Base-by-base conservation (phyloP, 2,888 invertebrate species). In the Eupeodes luniger region DNA sequence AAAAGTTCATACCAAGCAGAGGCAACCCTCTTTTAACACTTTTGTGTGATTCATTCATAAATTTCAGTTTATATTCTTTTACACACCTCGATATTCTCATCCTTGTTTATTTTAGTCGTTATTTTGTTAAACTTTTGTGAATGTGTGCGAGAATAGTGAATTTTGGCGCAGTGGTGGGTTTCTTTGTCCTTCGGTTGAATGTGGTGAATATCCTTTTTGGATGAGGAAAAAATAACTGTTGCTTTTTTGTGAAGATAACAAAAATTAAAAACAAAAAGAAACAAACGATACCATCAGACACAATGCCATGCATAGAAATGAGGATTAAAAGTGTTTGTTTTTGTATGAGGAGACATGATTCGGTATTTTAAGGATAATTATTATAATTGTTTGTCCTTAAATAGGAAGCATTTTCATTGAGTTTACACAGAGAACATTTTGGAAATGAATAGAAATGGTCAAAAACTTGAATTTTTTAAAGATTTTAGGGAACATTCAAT, bases 1-100 rank as follows among this genome's bases (percentile, higher is more conserved):
- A 3, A 5, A 36, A 36, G 5, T 44, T 5, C 5, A 10, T 11
- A 34, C 9, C 34, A 67, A 10, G 27, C 12, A 7, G 9, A 49
- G 1, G 27, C 59, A 66, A 57, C 57, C 66, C 59, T 27, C 40
- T 49, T 9, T 36, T n/a, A 62, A 19, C 4, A 27, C n/a, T 27
- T 55, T 51, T 27, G 53, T 72, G 49, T 49, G 55, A 61, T 85
- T 86, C 86, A 86, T 86, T 86, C 86, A 86, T 86, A 62, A 86
- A 79, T 59, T 83, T n/a, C 61, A 53, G 53, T 34, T 49, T 19
- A n/a, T 16, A 67, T 34, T 1, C 61, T 16, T 0, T 40, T 16
- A 34, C n/a, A 49, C 27, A 40, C 44, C 44, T 6, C 19, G 10
- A 9, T 4, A 19, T 16, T 14, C 7, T 12, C 5, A 36, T 14